These are phyloP conservation scores for Drosophila ironensis DNA, from an alignment of 1,140 invertebrate species.

Conservation along the genomic window DNA sequence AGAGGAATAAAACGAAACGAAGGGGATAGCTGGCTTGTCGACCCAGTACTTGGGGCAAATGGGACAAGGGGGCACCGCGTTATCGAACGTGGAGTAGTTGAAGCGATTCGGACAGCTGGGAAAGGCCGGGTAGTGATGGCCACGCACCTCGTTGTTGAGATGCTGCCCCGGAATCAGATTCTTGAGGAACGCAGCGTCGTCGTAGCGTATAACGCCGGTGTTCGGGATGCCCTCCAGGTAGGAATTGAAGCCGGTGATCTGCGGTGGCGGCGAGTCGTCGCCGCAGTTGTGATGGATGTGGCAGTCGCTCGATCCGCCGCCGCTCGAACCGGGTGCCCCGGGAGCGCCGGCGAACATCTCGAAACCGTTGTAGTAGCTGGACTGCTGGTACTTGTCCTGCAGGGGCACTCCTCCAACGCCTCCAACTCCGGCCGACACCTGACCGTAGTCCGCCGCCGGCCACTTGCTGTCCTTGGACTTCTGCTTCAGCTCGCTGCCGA, in stretches of 20 bases:
- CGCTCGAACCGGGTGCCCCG: constrained; percentile 5
- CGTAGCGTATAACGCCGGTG: constrained; percentile 77
- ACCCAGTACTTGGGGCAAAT: too few species aligned
- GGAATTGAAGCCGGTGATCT: constrained; percentile 79
- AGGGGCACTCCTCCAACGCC: constrained; percentile 29
- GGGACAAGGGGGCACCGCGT: too few species aligned
- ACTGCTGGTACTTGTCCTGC: constrained; percentile 79
- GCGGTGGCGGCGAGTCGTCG: constrained; percentile 79
- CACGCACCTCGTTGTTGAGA: constrained; percentile 83
- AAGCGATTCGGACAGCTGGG: not conserved
- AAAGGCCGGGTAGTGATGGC: not conserved
- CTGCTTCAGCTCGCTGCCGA: constrained; percentile 80
- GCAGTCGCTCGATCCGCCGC: constrained; percentile 34
- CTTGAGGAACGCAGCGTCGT: constrained; percentile 83
- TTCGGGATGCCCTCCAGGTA: constrained; percentile 79
- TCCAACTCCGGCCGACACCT: constrained; percentile 10
- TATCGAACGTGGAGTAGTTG: not conserved
- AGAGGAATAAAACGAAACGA: too few species aligned
- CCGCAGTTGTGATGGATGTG: constrained; percentile 77
- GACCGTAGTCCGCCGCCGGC: constrained; percentile 27
- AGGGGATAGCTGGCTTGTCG: too few species aligned
- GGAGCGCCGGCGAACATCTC: constrained; percentile 48
- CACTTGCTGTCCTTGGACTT: constrained; percentile 75
- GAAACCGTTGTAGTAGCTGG: constrained; percentile 77
- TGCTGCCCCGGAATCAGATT: constrained; percentile 83